A percentile compares a stretch with the other conserved stretches of the same genome.
Evolutionary conservation across 2,113 vertebrate genomes (phyloP).

Genomic region (Bettongia penicillata): DNA sequence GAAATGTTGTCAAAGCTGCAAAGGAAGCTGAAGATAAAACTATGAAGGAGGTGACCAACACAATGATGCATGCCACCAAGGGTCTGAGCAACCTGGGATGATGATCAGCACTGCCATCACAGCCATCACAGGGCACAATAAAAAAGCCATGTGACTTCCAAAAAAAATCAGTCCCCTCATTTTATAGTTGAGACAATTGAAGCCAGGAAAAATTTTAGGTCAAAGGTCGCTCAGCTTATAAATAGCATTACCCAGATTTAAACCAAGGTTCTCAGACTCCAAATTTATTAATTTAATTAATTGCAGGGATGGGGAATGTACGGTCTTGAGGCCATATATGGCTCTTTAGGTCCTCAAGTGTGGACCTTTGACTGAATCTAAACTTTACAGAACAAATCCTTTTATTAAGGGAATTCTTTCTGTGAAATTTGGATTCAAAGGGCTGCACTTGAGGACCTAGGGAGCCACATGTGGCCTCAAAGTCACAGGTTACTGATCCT

Average conservation of each 20-base stretch:
- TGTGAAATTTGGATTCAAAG: no score
- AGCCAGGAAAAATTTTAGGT: not conserved
- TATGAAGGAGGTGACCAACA: conserved; percentile 74
- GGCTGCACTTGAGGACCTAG: no score
- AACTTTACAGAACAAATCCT: no score
- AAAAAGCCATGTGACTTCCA: conserved; percentile 12
- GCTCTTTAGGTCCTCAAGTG: no score
- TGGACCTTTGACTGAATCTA: no score
- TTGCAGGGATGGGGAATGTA: no score
- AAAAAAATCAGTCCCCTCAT: not conserved
- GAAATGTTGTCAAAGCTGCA: conserved; percentile 78
- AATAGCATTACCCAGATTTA: not conserved
- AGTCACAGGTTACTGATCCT: no score
- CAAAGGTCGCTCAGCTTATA: not conserved
- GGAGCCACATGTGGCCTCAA: no score
- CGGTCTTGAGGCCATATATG: no score
- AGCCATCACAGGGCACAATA: conserved; percentile 36
- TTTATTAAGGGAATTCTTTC: no score
- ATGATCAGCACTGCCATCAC: conserved; percentile 26
- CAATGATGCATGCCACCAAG: conserved; percentile 73
- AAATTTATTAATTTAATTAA: not conserved
- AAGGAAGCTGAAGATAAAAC: conserved; percentile 79
- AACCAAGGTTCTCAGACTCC: not conserved
- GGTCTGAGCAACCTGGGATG: conserved; percentile 77
- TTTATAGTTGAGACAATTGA: not conserved